Conservation (phyloP, 2,797 vertebrate species). For the Trematomus bernacchii region DNA sequence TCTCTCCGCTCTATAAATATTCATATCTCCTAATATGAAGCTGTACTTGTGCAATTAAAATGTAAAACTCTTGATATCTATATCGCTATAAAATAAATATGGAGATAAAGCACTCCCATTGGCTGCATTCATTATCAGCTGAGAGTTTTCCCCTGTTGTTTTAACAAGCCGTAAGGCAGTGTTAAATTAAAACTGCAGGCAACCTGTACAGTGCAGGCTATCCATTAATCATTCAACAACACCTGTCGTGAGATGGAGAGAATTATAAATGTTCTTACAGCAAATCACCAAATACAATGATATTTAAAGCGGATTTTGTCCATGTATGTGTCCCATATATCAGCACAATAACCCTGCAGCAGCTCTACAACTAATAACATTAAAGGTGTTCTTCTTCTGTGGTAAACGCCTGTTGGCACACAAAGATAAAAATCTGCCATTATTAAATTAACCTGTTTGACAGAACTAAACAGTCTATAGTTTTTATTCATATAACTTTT, state of each 20-base stretch:
- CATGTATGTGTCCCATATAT: not conserved
- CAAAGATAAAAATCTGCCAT: not conserved
- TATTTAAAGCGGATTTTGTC: not conserved
- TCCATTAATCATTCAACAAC: conserved; percentile 57
- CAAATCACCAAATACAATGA: not conserved
- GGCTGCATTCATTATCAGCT: conserved; percentile 61
- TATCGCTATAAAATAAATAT: conserved; percentile 17
- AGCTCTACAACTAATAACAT: not conserved
- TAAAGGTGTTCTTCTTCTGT: not conserved
- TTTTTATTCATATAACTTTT: not conserved
- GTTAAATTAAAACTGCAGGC: conserved; percentile 65
- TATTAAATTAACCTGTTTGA: not conserved
- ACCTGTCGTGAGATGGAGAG: not conserved
- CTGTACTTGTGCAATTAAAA: not conserved
- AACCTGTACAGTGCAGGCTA: conserved; percentile 47
- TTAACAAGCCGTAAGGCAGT: conserved; percentile 70
- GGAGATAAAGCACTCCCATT: conserved; percentile 19
- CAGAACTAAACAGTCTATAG: not conserved
- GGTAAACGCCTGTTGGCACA: not conserved
- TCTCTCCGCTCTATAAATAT: not conserved
- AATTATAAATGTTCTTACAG: not conserved
- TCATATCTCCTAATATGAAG: not conserved
- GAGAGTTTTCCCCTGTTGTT: conserved; percentile 40
- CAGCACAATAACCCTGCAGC: not conserved
- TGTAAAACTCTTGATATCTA: conserved; percentile 13